Base-by-base conservation (phyloP, 2,797 vertebrate species). In the Rachycentron canadum region DNA sequence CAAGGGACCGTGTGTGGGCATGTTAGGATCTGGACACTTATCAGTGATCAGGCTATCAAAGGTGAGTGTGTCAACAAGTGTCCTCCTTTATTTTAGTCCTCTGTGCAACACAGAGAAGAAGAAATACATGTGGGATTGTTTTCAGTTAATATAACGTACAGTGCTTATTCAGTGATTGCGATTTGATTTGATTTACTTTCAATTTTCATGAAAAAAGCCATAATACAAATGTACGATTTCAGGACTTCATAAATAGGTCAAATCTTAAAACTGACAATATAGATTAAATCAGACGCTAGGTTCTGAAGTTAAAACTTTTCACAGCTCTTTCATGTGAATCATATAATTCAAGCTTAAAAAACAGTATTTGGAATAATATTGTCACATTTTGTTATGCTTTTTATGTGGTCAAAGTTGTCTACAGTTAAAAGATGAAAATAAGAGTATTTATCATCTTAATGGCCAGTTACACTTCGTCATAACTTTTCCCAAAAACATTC, bases 11-110 rank as follows among this genome's bases (percentile, higher is more conserved):
- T 67, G 47, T 23, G 79, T 28, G 79, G 57, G 66, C 49, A 61
- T 76, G 76, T 67, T 30, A 23, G 78, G 86, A 84, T 73, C 53
- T 58, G 73, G 81, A 70, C 73, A 81, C 86, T 92, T 86, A 82
- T 64, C 74, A 60, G 34, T 34, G 64, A 83, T 81, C 65, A 57
- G 49, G 32, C 53, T 74, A 80, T 90, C 79, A 86, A 78, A 69
- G 71, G 80, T 32, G 84, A 69, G 62, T 4, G 52, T 62, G 84
- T 90, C 87, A 86, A 78, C 79, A 84, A 84, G 83, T 82, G 65
- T 61, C 56, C 45, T 63, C 34, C 72, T 78, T 76, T 73, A 81
- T 69, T 81, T 75, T 65, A 66, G 73, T n/a, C 64, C 32, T 74
- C 40, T 23, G 28, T 32, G 30, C 52, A 64, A 73, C 66, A 78